Conservation (phyloP, 1,140 invertebrate species). For the Bradysia coprophila region DNA sequence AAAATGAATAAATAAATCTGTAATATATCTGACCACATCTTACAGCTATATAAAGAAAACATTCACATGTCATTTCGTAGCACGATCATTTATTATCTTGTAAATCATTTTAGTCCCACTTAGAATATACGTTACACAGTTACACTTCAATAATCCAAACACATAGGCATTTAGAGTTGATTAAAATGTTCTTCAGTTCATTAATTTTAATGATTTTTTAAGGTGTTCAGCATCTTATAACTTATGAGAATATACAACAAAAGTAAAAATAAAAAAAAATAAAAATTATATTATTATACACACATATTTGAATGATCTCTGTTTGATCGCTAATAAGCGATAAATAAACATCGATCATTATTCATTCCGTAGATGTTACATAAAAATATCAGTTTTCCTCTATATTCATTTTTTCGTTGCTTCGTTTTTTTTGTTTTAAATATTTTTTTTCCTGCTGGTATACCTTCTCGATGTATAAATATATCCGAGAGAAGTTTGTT, state of each 20-base stretch:
- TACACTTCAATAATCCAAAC: neutral
- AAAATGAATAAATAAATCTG: too few species aligned
- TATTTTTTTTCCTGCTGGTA: neutral
- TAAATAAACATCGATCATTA: conserved; percentile 1
- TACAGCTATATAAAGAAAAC: too few species aligned
- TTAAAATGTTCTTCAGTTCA: conserved; percentile 1
- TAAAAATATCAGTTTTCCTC: too few species aligned
- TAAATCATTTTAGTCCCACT: neutral
- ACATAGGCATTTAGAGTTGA: neutral
- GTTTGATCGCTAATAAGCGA: conserved; percentile 1
- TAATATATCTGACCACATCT: too few species aligned
- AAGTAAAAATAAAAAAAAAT: neutral
- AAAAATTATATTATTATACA: too few species aligned
- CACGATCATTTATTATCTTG: neutral
- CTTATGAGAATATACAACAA: neutral
- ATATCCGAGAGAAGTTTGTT: too few species aligned
- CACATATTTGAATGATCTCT: neutral
- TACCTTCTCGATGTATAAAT: neutral
- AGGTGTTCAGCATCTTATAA: conserved; percentile 1
- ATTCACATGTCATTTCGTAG: neutral
- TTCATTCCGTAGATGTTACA: too few species aligned
- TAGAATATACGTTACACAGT: neutral
- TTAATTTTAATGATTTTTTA: conserved; percentile 2
- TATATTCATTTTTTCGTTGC: too few species aligned
- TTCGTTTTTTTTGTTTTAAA: neutral